These are phyloP conservation scores for Calypte anna DNA, from an alignment of 2,113 vertebrate species.

Conservation along the genomic window DNA sequence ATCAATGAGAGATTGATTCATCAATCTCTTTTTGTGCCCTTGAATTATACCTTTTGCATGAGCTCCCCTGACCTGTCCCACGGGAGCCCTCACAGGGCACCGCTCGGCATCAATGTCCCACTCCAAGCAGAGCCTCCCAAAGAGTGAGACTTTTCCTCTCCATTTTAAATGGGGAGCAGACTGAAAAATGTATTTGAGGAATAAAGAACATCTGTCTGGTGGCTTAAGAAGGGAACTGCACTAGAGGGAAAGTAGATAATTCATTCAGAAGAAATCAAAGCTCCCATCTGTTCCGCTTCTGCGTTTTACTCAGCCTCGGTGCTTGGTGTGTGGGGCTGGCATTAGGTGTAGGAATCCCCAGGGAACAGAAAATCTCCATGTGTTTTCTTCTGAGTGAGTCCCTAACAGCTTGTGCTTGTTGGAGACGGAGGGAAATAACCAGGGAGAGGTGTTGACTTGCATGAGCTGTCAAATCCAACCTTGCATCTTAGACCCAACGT, in stretches of 20 bases:
- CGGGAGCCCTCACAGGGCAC: accelerated
- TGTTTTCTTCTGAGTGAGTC: not conserved
- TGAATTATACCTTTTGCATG: not conserved
- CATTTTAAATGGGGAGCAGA: not conserved
- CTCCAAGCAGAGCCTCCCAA: not conserved
- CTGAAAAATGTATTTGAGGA: not conserved
- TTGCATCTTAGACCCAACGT: too few relatives aligned
- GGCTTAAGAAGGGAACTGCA: not conserved
- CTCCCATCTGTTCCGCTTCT: not conserved
- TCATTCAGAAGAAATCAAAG: not conserved
- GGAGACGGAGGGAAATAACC: not conserved
- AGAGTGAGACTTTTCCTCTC: not conserved
- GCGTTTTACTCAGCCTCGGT: not conserved
- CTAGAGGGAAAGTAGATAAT: not conserved
- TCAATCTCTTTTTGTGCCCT: not conserved
- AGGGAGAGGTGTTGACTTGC: not conserved
- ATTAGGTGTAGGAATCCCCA: not conserved
- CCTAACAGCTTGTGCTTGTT: not conserved
- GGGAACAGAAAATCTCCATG: not conserved
- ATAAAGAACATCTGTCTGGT: not conserved
- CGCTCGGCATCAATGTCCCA: accelerated
- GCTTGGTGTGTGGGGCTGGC: accelerated
- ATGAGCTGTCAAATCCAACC: not conserved
- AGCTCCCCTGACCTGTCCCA: not conserved
- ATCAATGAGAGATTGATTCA: not conserved